These are phyloP conservation scores for Propithecus perrieri DNA, from an alignment of 2,797 vertebrate species.

Conservation along the genomic window DNA sequence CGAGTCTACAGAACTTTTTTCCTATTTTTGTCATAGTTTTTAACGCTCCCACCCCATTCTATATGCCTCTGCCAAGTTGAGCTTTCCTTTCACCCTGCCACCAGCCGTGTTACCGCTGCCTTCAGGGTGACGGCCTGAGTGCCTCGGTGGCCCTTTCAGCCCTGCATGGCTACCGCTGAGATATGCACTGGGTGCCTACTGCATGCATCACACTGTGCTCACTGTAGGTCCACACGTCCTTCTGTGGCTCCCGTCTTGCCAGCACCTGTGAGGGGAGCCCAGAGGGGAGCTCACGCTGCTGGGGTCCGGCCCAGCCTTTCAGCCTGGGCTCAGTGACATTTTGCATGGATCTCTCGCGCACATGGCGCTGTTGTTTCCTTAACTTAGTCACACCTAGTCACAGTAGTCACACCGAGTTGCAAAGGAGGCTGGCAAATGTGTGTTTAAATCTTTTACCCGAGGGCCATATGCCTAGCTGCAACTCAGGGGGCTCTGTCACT, in stretches of 20 bases:
- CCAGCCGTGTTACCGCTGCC: not conserved
- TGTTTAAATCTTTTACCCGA: not conserved
- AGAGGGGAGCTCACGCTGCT: not conserved
- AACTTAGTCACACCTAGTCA: not conserved
- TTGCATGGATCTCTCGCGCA: too few relatives aligned
- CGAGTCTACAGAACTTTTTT: not conserved
- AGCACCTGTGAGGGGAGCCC: not conserved
- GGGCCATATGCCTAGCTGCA: not conserved
- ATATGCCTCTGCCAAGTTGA: not conserved
- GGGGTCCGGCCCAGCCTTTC: not conserved
- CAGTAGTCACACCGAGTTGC: not conserved
- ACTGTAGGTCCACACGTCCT: fast-evolving
- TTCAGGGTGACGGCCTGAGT: too few relatives aligned
- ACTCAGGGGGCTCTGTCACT: not conserved
- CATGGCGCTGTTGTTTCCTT: not conserved
- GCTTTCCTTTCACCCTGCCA: not conserved
- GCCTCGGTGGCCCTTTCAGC: not conserved
- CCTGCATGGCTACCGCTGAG: not conserved
- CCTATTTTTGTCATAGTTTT: not conserved
- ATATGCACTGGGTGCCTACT: not conserved
- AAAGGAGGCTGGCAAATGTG: not conserved
- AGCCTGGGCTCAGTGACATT: too few relatives aligned
- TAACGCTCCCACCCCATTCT: not conserved
- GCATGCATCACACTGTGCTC: not conserved
- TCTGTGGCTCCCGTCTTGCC: not conserved